phyloP scores from a whole-genome alignment of 2,113 vertebrate genomes.

The Pao palembangensis region DNA sequence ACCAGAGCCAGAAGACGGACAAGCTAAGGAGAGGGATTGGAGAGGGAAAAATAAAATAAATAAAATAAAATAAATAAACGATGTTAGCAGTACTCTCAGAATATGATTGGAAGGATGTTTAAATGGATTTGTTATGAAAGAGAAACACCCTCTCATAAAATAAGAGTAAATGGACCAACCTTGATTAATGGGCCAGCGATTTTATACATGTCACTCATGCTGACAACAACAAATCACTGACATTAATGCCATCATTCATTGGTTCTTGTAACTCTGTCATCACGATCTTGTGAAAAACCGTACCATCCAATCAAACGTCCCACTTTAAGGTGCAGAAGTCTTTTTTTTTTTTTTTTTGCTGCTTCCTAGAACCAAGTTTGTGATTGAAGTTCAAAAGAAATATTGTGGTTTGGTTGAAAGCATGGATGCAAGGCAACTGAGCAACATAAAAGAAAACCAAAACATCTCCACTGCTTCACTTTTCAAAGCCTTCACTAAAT shows the following conservation, averaged over 20 bases:
- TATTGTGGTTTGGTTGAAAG: constrained; percentile 11
- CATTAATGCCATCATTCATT: too few relatives aligned
- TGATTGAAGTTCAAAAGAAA: not conserved
- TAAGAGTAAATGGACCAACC: too few relatives aligned
- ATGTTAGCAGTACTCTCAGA: too few relatives aligned
- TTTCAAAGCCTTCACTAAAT: constrained; percentile 14
- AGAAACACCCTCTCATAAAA: too few relatives aligned
- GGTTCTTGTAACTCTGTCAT: not conserved
- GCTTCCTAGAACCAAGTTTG: not conserved
- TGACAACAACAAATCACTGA: too few relatives aligned
- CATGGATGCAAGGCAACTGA: constrained; percentile 8
- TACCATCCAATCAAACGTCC: not conserved
- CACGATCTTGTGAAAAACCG: not conserved
- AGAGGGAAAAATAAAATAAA: too few relatives aligned
- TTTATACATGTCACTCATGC: too few relatives aligned
- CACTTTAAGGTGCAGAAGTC: not conserved
- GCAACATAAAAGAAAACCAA: constrained; percentile 15
- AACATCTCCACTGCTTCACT: constrained; percentile 11
- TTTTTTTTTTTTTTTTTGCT: not conserved
- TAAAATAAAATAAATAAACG: too few relatives aligned
- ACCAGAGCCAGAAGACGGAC: not conserved
- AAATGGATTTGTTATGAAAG: too few relatives aligned
- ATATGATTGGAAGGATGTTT: too few relatives aligned
- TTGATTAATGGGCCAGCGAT: too few relatives aligned
- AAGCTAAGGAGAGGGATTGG: not conserved